Conservation (phyloP, 2,797 vertebrate species). For the Psittacula derbiana region DNA sequence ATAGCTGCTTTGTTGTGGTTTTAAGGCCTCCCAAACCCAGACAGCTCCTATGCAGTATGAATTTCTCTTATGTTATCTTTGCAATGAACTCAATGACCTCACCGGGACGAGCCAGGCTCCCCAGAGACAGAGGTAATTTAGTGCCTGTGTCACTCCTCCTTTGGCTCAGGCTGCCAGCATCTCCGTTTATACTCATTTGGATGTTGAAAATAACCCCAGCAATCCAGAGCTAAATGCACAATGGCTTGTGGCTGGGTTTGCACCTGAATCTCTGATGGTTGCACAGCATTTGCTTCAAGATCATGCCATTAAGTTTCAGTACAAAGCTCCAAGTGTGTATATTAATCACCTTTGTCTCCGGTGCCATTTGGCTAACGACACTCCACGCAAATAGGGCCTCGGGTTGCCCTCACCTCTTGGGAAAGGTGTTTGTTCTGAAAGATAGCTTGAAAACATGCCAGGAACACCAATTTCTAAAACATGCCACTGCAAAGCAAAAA, state of each 20-base stretch:
- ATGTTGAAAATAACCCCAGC: background rate
- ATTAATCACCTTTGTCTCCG: background rate
- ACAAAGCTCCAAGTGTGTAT: background rate
- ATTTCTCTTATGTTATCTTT: background rate
- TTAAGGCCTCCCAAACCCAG: background rate
- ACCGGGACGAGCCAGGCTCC: background rate
- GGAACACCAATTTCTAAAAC: background rate
- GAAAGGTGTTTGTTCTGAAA: background rate
- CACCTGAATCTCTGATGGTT: background rate
- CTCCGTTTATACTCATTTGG: background rate
- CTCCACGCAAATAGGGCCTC: background rate
- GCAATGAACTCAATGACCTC: background rate
- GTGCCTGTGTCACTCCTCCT: background rate
- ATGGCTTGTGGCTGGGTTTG: background rate
- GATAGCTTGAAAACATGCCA: background rate
- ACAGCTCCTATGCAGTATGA: background rate
- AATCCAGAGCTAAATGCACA: background rate
- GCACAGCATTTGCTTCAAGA: background rate
- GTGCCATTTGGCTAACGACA: background rate
- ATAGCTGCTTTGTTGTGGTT: background rate
- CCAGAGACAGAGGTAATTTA: background rate
- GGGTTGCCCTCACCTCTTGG: background rate
- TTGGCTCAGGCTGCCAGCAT: background rate
- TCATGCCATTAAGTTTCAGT: background rate
- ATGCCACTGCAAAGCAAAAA: background rate